Evolutionary conservation across 2,113 vertebrate genomes (phyloP).

Genomic region (Gymnorhina tibicen): DNA sequence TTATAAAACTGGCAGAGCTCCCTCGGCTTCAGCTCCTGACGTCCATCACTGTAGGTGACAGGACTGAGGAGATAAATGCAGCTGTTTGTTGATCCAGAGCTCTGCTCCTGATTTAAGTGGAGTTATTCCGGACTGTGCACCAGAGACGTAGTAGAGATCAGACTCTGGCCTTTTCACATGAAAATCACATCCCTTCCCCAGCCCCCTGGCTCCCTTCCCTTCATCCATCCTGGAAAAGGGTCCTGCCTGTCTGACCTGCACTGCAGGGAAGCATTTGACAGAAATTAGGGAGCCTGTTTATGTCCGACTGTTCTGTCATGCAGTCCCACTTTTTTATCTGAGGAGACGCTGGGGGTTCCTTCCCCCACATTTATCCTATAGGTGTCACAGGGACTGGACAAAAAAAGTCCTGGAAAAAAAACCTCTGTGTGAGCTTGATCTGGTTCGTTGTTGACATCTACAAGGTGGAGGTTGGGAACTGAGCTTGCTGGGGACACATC

Average conservation of each 20-base stretch:
- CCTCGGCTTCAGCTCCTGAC: background rate
- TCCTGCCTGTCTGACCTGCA: background rate
- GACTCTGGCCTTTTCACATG: background rate
- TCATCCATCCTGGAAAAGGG: background rate
- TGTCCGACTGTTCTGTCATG: fast-evolving
- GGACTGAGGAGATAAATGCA: background rate
- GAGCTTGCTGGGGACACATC: background rate
- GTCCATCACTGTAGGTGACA: background rate
- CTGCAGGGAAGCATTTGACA: background rate
- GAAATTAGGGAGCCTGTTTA: background rate
- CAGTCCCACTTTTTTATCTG: background rate
- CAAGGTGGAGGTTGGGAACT: background rate
- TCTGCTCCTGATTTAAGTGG: background rate
- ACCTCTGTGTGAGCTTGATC: background rate
- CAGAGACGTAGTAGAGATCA: background rate
- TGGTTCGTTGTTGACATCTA: background rate
- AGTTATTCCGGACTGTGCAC: background rate
- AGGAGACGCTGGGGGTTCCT: background rate
- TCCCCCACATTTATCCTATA: background rate
- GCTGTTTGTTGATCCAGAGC: background rate
- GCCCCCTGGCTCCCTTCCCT: background rate
- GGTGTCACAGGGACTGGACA: background rate
- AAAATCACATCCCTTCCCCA: background rate
- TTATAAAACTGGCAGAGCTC: background rate
- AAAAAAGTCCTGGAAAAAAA: background rate